Conservation (phyloP, 2,797 vertebrate genomes). For the Lateolabrax maculatus region DNA sequence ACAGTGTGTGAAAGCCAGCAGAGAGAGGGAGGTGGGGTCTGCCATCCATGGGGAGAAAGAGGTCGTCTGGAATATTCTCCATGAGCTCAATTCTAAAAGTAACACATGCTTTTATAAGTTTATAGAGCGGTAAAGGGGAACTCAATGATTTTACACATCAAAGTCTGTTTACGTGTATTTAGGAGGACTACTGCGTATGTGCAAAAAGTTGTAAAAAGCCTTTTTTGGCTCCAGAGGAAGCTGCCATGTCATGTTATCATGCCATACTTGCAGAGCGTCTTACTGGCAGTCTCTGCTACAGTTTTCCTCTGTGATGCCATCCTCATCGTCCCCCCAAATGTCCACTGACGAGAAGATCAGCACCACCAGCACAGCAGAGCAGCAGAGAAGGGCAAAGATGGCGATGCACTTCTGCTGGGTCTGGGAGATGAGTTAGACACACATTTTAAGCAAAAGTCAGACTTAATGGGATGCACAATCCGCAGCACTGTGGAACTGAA, state of each 20-base stretch:
- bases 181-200: neutral
- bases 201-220: neutral
- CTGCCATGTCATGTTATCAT: neutral
- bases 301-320: constrained; percentile 94
- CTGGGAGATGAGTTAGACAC: constrained; percentile 80
- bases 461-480: neutral
- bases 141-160: neutral
- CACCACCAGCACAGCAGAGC: constrained; percentile 91
- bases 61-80: constrained; percentile 94
- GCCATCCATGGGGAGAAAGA: constrained; percentile 85
- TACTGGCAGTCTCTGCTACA: constrained; percentile 95
- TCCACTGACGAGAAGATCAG: constrained; percentile 96
- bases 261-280: constrained; percentile 56
- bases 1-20: constrained; percentile 90
- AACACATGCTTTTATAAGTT: constrained; percentile 28
- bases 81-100: constrained; percentile 90
- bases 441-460: constrained; percentile 1
- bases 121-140: neutral
- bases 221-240: neutral
- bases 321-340: constrained; percentile 93
- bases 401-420: constrained; percentile 98
- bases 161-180: neutral
- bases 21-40: constrained; percentile 88
- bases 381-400: constrained; percentile 94
- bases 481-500: neutral